A percentile compares a stretch with the other conserved stretches of the same genome.
These are phyloP conservation scores for Palythoa grandis DNA, from an alignment of 92 coral and sea anemone species.

Conservation along the genomic window DNA sequence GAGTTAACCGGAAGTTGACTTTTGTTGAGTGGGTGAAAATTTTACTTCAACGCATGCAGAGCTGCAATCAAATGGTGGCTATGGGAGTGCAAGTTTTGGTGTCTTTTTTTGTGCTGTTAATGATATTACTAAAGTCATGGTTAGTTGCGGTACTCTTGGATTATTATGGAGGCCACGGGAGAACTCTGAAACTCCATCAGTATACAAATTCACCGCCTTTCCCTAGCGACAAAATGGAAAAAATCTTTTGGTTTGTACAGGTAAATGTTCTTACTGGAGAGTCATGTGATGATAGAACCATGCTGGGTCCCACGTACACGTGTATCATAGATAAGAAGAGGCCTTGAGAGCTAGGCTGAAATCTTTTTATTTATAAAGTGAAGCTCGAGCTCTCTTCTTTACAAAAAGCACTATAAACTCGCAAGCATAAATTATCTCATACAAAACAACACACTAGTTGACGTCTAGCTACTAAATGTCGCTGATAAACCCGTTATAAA, in stretches of 20 bases:
- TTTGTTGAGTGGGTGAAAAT: background rate
- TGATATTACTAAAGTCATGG: constrained; percentile 85
- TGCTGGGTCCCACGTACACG: no score
- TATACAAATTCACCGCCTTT: constrained; percentile 75
- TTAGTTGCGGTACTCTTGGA: constrained; percentile 78
- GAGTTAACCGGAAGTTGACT: background rate
- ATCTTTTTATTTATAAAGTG: no score
- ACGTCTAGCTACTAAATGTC: no score
- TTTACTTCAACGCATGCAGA: background rate
- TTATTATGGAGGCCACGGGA: constrained; percentile 88
- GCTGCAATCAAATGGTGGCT: constrained; percentile 57
- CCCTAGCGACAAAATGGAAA: constrained; percentile 84
- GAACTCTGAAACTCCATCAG: constrained; percentile 64
- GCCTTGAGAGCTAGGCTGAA: no score
- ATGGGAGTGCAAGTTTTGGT: constrained; percentile 60
- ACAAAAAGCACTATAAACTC: background rate
- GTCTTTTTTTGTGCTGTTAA: constrained; percentile 64
- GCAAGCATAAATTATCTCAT: no score
- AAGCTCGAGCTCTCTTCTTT: background rate
- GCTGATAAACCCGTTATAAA: no score
- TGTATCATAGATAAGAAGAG: no score
- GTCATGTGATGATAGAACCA: no score
- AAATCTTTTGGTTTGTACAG: constrained; percentile 78
- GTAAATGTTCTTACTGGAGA: no score
- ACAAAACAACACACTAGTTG: no score